Percentiles rank a stretch among this genome's conserved stretches.
Evolutionary conservation across 2,888 invertebrate genomes (phyloP).

Genomic region (Taenaris catops): DNA sequence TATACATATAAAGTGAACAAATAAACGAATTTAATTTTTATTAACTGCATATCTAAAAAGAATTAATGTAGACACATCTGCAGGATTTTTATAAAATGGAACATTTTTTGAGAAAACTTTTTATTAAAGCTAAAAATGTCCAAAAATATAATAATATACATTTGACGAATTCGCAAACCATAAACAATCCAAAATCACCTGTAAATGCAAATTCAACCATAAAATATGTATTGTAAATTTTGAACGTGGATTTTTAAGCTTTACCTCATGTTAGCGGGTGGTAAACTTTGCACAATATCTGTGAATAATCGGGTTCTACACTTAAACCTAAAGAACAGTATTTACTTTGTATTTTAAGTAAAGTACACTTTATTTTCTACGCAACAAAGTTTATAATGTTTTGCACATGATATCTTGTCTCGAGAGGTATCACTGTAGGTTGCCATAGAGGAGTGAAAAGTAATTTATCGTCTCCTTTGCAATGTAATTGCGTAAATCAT

Average conservation of each 20-base stretch:
- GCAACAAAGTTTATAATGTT: conserved; percentile 34
- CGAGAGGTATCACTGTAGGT: conserved; percentile 25
- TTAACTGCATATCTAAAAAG: no score
- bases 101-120: no score
- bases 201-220: conserved; percentile 26
- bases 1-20: no score
- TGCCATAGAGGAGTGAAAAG: conserved; percentile 59
- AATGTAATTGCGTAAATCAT: conserved; percentile 76
- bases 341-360: conserved; percentile 5
- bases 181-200: conserved; percentile 9
- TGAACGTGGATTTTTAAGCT: conserved; percentile 42
- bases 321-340: conserved; percentile 23
- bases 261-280: conserved; percentile 71
- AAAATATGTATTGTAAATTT: conserved; percentile 26
- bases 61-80: no score
- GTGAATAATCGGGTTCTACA: conserved; percentile 64
- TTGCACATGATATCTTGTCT: conserved; percentile 9
- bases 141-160: conserved; percentile 1
- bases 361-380: neutral
- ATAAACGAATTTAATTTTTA: no score
- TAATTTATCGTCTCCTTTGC: conserved; percentile 73
- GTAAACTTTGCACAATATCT: conserved; percentile 66
- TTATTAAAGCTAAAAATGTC: no score
- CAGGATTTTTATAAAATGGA: no score
- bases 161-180: conserved; percentile 1